Base-by-base conservation (phyloP, 2,797 vertebrate genomes). In the Coluber constrictor region DNA sequence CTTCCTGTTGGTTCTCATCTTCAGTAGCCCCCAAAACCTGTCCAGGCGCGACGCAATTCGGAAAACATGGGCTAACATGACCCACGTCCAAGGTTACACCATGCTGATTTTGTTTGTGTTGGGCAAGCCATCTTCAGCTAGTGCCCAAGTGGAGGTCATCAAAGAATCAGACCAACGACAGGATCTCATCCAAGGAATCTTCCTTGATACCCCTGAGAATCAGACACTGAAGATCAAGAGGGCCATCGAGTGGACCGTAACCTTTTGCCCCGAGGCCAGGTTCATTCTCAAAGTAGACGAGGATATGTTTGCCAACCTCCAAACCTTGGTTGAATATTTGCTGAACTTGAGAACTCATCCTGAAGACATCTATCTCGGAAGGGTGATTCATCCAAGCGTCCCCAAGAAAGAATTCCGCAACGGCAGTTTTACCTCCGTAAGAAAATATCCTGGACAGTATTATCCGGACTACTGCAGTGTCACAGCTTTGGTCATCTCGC, bases 381-480 rank as follows among this genome's bases (percentile, higher is more conserved):
- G 97, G 91, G 98, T 99, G 20, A 95, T 99, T 90, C 98, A 98
- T 2, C 98, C 97, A 11, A 96, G 97, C 0, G 86, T 89, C 70
- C 98, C 99, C 0, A 93, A 98, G 93, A 97, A 98, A 94, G 97
- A 98, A 87, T 97, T 97, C 1, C 57, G 70, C 1, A 98, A 97
- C 91, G 97, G 96, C 0, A 93, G 96, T 90, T 99, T 98, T 90
- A 94, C 99, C 2, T 95, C 98, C 25, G 60, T 90, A 47, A 96
- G 96, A 0, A 96, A 97, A 0, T 99, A 98, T 91, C 96, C 98
- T 0, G 96, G 97, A 3, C 96, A 98, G 92, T 98, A 98, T 66
- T 98, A 99, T 88, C 98, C 99, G 0, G 98, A 99, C 93, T 99
- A 98, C 97, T 99, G 99, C 88, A 97, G 98, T 0, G 97, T 98